Evolutionary conservation across 2,888 invertebrate species (phyloP).

Genomic region (Drosophila lutescens): DNA sequence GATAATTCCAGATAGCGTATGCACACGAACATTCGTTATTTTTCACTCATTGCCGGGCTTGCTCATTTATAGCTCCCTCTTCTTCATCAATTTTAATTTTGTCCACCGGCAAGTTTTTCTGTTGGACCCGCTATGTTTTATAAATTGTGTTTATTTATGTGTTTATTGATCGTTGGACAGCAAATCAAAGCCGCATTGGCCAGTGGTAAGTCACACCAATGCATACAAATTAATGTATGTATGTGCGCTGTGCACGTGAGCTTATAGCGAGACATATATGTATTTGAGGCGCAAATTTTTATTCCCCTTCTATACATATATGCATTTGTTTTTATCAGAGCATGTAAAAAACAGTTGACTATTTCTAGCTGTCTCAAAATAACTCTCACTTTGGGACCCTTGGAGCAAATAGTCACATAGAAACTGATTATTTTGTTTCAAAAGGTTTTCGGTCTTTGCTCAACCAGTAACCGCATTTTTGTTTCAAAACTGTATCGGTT

Average conservation of each 20-base stretch:
- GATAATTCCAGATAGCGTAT: constrained; percentile 8
- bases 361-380: too few species aligned
- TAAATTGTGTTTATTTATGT: neutral
- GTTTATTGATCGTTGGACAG: neutral
- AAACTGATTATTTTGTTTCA: too few species aligned
- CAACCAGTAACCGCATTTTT: too few species aligned
- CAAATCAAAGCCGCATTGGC: neutral
- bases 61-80: neutral
- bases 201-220: neutral
- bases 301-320: too few species aligned
- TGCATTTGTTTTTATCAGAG: too few species aligned
- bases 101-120: neutral
- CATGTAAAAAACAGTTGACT: too few species aligned
- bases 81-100: neutral
- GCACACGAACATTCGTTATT: constrained; percentile 2
- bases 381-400: too few species aligned
- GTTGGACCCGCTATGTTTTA: neutral
- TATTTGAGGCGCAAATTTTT: too few species aligned
- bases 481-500: too few species aligned
- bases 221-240: neutral
- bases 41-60: neutral
- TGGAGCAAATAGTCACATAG: too few species aligned
- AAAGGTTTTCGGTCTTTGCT: too few species aligned
- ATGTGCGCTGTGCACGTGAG: neutral
- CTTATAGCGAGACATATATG: too few species aligned